These are phyloP conservation scores for Diorhabda sublineata DNA, from an alignment of 1,140 invertebrate species.

Conservation along the genomic window DNA sequence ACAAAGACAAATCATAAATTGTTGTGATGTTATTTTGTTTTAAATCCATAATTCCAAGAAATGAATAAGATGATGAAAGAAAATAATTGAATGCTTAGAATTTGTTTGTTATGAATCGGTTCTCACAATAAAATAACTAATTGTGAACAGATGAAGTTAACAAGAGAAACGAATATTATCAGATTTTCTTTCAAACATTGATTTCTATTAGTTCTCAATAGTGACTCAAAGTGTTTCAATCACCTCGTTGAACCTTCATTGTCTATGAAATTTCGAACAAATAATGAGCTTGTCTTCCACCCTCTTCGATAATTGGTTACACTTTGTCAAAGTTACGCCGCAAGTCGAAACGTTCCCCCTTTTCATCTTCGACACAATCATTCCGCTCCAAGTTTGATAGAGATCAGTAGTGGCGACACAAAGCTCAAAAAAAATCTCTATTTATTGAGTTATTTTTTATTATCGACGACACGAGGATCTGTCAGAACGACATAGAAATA, in stretches of 20 bases:
- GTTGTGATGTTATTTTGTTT: too few relatives aligned
- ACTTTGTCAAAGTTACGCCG: conserved; percentile 16
- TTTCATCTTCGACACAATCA: neutral
- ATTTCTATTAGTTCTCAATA: conserved; percentile 7
- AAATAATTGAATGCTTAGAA: too few relatives aligned
- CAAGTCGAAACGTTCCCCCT: conserved; percentile 10
- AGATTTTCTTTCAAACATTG: neutral
- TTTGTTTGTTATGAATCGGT: too few relatives aligned
- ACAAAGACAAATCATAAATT: too few relatives aligned
- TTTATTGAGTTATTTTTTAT: neutral
- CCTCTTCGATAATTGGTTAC: conserved; percentile 18
- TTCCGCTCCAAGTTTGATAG: neutral
- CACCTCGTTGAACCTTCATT: conserved; percentile 9
- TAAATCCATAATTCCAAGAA: too few relatives aligned
- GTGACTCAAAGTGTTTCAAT: neutral
- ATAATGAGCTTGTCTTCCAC: conserved; percentile 15
- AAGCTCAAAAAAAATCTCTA: neutral
- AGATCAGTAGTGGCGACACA: neutral
- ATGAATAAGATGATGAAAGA: too few relatives aligned
- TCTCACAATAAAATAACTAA: neutral
- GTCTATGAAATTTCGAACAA: conserved; percentile 13
- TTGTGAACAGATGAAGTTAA: neutral
- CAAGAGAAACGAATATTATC: neutral
- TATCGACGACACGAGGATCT: too few relatives aligned
- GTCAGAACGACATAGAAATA: too few relatives aligned